phyloP scores from a whole-genome alignment of 1,140 invertebrate species.

The Helicoverpa armigera region DNA sequence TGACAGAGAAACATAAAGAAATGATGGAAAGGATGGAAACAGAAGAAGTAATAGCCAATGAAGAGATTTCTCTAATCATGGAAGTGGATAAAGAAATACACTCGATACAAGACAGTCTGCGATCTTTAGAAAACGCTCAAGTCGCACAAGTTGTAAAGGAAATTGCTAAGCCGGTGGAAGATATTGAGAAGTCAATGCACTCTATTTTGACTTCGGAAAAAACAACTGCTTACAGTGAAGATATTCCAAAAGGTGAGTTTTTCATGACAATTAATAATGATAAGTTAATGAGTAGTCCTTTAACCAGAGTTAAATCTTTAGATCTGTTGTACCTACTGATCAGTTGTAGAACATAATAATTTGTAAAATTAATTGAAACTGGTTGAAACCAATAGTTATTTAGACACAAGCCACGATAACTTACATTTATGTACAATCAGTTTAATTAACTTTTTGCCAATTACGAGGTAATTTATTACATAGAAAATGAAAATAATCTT shows the following conservation, averaged over 20 bases:
- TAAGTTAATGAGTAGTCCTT: no score
- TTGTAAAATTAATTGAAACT: no score
- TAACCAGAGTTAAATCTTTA: no score
- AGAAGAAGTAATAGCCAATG: constrained; percentile 53
- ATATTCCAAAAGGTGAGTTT: constrained; percentile 60
- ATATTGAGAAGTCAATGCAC: constrained; percentile 63
- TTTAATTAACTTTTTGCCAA: no score
- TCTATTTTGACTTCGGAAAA: constrained; percentile 52
- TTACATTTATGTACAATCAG: no score
- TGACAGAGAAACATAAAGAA: constrained; percentile 64
- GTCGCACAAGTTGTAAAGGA: constrained; percentile 52
- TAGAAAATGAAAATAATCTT: no score
- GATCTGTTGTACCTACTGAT: no score
- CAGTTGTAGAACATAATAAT: no score
- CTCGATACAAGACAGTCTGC: constrained; percentile 63
- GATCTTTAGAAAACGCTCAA: constrained; percentile 58
- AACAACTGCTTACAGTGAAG: constrained; percentile 40
- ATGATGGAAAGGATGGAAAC: constrained; percentile 60
- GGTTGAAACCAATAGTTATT: no score
- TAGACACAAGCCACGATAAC: no score
- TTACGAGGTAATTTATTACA: no score
- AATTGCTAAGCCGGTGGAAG: constrained; percentile 60
- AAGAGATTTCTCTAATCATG: constrained; percentile 64
- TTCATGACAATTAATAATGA: not conserved
- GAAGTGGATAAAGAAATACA: constrained; percentile 68